Conservation (phyloP, 1,140 invertebrate genomes). For the Monochamus saltuarius region DNA sequence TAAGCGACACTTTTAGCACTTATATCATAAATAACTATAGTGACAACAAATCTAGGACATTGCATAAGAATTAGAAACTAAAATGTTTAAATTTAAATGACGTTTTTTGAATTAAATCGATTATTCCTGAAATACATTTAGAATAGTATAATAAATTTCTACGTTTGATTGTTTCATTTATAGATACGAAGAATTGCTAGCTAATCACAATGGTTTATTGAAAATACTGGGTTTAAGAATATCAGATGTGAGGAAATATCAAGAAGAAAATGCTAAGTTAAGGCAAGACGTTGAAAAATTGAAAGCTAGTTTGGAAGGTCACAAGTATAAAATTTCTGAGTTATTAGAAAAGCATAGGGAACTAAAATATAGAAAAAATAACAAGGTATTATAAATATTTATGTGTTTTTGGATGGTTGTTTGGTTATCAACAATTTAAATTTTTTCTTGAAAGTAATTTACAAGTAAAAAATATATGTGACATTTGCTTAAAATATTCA, state of each 20-base stretch:
- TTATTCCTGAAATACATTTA: too few relatives aligned
- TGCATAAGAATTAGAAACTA: too few relatives aligned
- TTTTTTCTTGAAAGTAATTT: not conserved
- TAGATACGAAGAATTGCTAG: constrained; percentile 36
- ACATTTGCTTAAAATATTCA: not conserved
- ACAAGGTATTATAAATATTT: constrained; percentile 20
- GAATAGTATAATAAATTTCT: too few relatives aligned
- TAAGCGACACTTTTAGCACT: too few relatives aligned
- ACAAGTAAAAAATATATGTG: not conserved
- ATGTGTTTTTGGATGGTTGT: not conserved
- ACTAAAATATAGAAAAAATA: constrained; percentile 27
- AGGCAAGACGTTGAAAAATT: constrained; percentile 27
- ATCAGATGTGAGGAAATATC: constrained; percentile 31
- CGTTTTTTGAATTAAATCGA: too few relatives aligned
- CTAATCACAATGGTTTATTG: constrained; percentile 29
- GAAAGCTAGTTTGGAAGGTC: constrained; percentile 17
- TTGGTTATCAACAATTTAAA: not conserved
- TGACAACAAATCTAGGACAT: too few relatives aligned
- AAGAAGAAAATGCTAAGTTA: constrained; percentile 27
- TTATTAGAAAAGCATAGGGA: constrained; percentile 25
- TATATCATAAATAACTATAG: too few relatives aligned
- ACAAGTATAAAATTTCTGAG: constrained; percentile 16
- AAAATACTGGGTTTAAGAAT: constrained; percentile 31
- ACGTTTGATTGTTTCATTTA: not conserved
- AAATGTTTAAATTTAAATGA: too few relatives aligned